A percentile compares a stretch with the other conserved stretches of the same genome.
Conservation (phyloP, 2,888 invertebrate species). For the Fragum sueziense region DNA sequence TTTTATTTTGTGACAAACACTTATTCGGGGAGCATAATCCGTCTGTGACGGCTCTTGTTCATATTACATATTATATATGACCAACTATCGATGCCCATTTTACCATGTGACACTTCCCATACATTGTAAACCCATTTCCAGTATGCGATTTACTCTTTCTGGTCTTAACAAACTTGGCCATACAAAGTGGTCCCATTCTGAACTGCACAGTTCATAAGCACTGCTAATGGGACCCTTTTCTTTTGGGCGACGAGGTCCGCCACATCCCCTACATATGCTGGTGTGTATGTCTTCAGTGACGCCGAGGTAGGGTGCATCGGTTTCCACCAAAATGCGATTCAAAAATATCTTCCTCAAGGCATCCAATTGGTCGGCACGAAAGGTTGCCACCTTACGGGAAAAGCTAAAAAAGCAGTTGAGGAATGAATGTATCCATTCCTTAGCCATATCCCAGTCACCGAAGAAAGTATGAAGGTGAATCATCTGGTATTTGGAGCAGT, state of each 20-base stretch:
- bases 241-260: neutral
- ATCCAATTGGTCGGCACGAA: neutral
- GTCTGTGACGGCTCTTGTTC: too few relatives aligned
- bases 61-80: too few relatives aligned
- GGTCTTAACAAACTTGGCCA: neutral
- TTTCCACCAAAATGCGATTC: neutral
- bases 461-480: neutral
- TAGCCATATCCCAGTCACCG: too few relatives aligned
- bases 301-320: neutral
- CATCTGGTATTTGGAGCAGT: neutral
- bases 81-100: too few relatives aligned
- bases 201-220: neutral
- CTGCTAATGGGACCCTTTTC: neutral
- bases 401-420: neutral
- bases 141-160: too few relatives aligned
- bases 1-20: too few relatives aligned
- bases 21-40: too few relatives aligned
- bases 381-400: neutral
- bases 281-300: neutral
- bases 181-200: neutral
- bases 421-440: constrained; percentile 1
- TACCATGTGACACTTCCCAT: too few relatives aligned
- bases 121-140: too few relatives aligned
- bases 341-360: neutral
- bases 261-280: constrained; percentile 5